Conservation (phyloP, 53 echinoderm and acorn worm species). For the Actinopyga echinites region DNA sequence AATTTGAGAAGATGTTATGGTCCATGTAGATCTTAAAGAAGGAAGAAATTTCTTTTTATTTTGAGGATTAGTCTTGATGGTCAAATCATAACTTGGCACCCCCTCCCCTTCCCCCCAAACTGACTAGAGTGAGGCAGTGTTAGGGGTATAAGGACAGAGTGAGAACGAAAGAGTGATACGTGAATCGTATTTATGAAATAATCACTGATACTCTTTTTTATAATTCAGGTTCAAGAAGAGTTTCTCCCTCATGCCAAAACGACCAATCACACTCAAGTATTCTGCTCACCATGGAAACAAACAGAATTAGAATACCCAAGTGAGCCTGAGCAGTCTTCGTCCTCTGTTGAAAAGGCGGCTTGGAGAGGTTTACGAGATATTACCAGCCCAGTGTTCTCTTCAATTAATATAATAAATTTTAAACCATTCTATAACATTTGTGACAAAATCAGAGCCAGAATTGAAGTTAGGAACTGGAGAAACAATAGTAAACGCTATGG, state of each 20-base stretch:
- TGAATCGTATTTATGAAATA: background rate
- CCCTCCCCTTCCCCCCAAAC: too few species aligned
- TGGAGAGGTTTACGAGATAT: conserved; percentile 8
- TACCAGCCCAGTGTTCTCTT: conserved; percentile 13
- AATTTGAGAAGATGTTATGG: too few species aligned
- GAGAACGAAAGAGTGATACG: too few species aligned
- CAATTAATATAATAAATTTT: conserved; percentile 27
- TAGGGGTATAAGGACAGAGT: too few species aligned
- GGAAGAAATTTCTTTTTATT: too few species aligned
- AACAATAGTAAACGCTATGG: conserved; percentile 48
- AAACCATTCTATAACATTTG: conserved; percentile 41
- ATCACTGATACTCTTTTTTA: background rate
- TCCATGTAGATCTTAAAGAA: too few species aligned
- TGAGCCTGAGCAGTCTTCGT: background rate
- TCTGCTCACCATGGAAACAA: conserved; percentile 10
- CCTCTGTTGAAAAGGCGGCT: background rate
- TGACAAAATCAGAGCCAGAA: conserved; percentile 52
- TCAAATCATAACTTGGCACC: too few species aligned
- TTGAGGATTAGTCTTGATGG: too few species aligned
- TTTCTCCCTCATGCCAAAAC: conserved; percentile 12
- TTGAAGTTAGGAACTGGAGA: conserved; percentile 48
- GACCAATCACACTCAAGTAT: background rate
- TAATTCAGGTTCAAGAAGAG: background rate
- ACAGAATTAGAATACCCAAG: background rate
- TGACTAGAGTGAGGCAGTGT: too few species aligned